A percentile compares a stretch with the other conserved stretches of the same genome.
phyloP scores from a whole-genome alignment of 2,797 vertebrate genomes.

The Trematomus bernacchii region DNA sequence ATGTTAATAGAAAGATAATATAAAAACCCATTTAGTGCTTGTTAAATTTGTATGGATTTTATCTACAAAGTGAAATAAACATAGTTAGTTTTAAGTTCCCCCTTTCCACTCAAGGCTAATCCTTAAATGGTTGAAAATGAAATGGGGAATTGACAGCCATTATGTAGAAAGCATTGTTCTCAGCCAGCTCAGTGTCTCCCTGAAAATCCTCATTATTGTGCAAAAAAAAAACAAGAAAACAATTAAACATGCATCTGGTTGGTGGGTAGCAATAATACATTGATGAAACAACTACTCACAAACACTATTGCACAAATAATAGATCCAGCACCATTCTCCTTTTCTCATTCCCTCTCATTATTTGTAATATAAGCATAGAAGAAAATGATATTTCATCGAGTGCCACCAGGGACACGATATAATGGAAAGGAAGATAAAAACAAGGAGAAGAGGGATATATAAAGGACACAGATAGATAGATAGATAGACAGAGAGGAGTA shows the following conservation, averaged over 20 bases:
- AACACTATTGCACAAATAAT: slow-evolving; percentile 27
- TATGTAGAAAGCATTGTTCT: slow-evolving; percentile 62
- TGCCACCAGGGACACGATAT: slow-evolving; percentile 34
- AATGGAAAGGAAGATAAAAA: slow-evolving; percentile 54
- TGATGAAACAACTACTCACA: slow-evolving; percentile 60
- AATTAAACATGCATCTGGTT: slow-evolving; percentile 78
- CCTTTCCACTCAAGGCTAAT: slow-evolving; percentile 50
- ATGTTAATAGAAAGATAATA: not conserved
- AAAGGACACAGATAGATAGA: slow-evolving; percentile 50
- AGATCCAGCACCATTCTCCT: slow-evolving; percentile 10
- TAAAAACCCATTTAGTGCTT: not conserved
- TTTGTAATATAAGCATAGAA: slow-evolving; percentile 44
- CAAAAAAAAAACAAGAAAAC: slow-evolving; percentile 39
- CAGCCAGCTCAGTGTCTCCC: slow-evolving; percentile 58
- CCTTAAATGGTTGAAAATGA: slow-evolving; percentile 71
- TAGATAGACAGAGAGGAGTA: slow-evolving; percentile 38
- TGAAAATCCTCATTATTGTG: slow-evolving; percentile 68
- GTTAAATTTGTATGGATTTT: slow-evolving; percentile 34
- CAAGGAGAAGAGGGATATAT: slow-evolving; percentile 30
- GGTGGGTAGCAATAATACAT: slow-evolving; percentile 67
- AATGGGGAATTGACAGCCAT: slow-evolving; percentile 75
- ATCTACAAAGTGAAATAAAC: slow-evolving; percentile 25
- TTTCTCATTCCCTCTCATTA: slow-evolving; percentile 16
- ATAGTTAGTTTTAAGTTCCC: slow-evolving; percentile 27
- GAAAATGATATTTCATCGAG: slow-evolving; percentile 34